Evolutionary conservation across 2,888 invertebrate genomes (phyloP).

Genomic region (Hyposoter didymator): DNA sequence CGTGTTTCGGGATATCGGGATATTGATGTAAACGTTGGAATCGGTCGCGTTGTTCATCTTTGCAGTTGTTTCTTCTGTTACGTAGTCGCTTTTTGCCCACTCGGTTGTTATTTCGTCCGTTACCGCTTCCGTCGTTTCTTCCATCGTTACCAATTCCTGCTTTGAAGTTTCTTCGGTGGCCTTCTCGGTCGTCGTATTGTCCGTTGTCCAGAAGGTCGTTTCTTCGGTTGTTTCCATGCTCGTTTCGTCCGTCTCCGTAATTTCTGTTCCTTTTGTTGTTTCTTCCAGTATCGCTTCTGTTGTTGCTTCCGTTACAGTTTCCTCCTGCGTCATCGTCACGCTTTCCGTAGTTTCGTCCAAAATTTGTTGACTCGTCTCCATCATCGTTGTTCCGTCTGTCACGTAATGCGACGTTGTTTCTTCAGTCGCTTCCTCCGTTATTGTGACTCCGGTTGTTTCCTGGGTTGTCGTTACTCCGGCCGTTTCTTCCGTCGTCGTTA

Average conservation of each 20-base stretch:
- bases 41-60: not conserved
- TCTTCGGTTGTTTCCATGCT: not conserved
- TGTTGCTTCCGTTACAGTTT: not conserved
- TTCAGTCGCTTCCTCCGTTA: not conserved
- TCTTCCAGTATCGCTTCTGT: not conserved
- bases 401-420: not conserved
- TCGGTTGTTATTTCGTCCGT: not conserved
- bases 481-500: not conserved
- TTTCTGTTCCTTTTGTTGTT: not conserved
- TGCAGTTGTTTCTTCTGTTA: not conserved
- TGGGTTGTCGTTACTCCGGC: not conserved
- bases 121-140: not conserved
- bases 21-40: not conserved
- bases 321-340: conserved; percentile 4
- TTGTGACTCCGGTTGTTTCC: not conserved
- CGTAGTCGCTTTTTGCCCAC: not conserved
- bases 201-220: not conserved
- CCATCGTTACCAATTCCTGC: not conserved
- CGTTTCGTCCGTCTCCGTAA: not conserved
- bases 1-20: not conserved
- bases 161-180: not conserved
- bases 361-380: not conserved
- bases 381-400: not conserved
- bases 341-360: conserved; percentile 25
- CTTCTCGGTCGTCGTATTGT: not conserved